These are phyloP conservation scores for Bungarus multicinctus DNA, from an alignment of 2,113 vertebrate species.

Conservation along the genomic window DNA sequence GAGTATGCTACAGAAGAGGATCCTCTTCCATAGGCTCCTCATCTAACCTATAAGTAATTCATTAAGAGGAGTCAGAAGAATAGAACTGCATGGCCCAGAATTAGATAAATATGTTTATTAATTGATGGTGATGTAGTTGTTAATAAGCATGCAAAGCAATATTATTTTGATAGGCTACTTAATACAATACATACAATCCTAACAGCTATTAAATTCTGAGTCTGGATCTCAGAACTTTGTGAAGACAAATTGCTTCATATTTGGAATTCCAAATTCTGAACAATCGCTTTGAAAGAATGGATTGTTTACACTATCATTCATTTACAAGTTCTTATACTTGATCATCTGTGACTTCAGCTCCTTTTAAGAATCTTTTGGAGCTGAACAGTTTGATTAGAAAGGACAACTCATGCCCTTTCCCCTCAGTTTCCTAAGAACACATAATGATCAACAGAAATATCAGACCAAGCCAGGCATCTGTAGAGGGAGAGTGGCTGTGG, in stretches of 20 bases:
- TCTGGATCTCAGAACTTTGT: neutral
- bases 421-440: neutral
- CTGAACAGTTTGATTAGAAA: neutral
- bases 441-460: neutral
- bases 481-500: neutral
- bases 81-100: neutral
- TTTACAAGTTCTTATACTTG: neutral
- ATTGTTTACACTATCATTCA: neutral
- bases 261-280: neutral
- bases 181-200: neutral
- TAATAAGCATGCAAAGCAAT: neutral
- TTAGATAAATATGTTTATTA: neutral
- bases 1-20: conserved; percentile 82
- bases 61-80: neutral
- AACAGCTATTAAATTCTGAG: neutral
- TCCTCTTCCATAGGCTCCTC: conserved; percentile 98
- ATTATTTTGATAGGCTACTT: neutral
- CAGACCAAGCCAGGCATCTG: neutral
- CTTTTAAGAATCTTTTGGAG: neutral
- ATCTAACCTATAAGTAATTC: conserved; percentile 70
- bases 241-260: neutral
- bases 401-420: neutral
- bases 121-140: neutral
- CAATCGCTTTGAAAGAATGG: neutral
- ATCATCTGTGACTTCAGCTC: neutral